These are phyloP conservation scores for Oryzias sinensis DNA, from an alignment of 2,797 vertebrate genomes.

Conservation along the genomic window DNA sequence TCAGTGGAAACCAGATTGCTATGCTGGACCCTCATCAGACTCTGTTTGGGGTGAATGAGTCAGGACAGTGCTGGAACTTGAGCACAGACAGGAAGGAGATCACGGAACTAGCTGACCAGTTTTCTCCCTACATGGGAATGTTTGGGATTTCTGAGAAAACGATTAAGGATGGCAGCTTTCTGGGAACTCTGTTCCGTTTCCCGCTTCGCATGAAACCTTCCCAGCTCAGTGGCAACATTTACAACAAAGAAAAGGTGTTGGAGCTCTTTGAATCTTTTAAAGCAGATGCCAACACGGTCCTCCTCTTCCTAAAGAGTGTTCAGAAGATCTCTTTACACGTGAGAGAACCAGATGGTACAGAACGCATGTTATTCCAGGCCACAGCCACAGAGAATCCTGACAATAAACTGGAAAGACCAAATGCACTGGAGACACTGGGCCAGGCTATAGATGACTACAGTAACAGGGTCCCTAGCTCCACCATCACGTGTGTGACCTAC, in stretches of 20 bases:
- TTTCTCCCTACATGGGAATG: constrained; percentile 89
- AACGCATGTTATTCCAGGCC: constrained; percentile 90
- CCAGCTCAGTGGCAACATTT: constrained; percentile 91
- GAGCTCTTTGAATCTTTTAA: constrained; percentile 97
- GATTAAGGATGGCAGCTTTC: constrained; percentile 85
- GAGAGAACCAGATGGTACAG: constrained; percentile 87
- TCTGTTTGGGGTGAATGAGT: constrained; percentile 93
- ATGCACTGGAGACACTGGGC: constrained; percentile 86
- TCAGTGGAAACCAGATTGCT: constrained; percentile 97
- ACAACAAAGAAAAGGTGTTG: constrained; percentile 94
- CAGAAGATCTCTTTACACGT: constrained; percentile 90
- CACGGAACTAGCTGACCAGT: constrained; percentile 88
- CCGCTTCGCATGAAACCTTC: constrained; percentile 92
- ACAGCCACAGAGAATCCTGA: constrained; percentile 85
- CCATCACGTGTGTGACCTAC: constrained; percentile 90
- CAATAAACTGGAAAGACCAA: constrained; percentile 84
- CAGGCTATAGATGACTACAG: constrained; percentile 88
- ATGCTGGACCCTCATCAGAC: constrained; percentile 98
- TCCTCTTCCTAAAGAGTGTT: constrained; percentile 94
- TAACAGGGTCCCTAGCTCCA: constrained; percentile 82
- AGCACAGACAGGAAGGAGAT: constrained; percentile 94
- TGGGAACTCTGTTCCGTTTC: constrained; percentile 97
- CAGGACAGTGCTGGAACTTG: constrained; percentile 97
- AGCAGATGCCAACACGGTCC: constrained; percentile 93
- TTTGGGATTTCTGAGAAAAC: constrained; percentile 92